These are phyloP conservation scores for Leptinotarsa juncta DNA, from an alignment of 2,888 invertebrate genomes.

Conservation along the genomic window DNA sequence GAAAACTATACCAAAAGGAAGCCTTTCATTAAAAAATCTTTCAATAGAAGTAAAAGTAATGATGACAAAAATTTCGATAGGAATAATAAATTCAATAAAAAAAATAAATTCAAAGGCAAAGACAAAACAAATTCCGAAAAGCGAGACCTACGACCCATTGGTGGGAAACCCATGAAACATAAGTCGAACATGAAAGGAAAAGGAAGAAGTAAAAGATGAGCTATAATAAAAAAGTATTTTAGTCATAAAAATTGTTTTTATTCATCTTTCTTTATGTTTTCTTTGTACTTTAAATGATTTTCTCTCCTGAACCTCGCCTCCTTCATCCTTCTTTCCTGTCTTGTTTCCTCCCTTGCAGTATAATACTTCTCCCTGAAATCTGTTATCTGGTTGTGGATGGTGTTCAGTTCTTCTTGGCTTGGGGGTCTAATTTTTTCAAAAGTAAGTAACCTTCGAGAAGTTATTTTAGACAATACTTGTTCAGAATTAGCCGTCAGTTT, in stretches of 20 bases:
- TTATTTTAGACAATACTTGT: constrained; percentile 84
- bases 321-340: constrained; percentile 71
- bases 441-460: constrained; percentile 86
- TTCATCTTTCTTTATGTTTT: constrained; percentile 20
- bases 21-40: neutral
- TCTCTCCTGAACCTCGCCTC: constrained; percentile 60
- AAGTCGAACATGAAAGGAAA: neutral
- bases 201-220: constrained; percentile 26
- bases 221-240: neutral
- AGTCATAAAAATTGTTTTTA: constrained; percentile 15
- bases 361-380: constrained; percentile 79
- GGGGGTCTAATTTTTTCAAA: constrained; percentile 81
- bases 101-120: constrained; percentile 54
- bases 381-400: constrained; percentile 56
- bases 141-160: constrained; percentile 59
- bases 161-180: constrained; percentile 46
- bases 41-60: constrained; percentile 27
- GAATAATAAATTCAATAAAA: constrained; percentile 34
- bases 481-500: constrained; percentile 86
- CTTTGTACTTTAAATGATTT: constrained; percentile 53
- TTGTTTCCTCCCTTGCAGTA: constrained; percentile 73
- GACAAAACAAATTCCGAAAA: constrained; percentile 58
- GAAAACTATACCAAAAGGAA: constrained; percentile 19
- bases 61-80: constrained; percentile 28
- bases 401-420: constrained; percentile 61